Conservation (phyloP, 2,888 invertebrate species). For the Noctua pronuba region DNA sequence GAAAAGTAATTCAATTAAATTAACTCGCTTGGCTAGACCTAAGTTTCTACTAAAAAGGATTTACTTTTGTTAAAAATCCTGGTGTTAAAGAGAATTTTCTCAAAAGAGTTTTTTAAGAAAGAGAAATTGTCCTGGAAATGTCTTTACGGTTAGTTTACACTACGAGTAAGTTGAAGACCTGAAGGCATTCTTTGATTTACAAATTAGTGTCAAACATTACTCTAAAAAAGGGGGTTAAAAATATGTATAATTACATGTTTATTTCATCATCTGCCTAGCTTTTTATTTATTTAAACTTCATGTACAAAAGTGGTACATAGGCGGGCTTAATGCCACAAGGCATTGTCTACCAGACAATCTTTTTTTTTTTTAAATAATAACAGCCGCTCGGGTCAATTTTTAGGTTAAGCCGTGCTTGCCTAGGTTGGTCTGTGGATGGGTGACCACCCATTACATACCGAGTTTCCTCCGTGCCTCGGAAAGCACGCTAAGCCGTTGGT, state of each 20-base stretch:
- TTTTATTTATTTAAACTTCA: no score
- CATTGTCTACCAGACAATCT: no score
- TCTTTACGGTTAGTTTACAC: conserved; percentile 23
- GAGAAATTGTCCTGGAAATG: conserved; percentile 12
- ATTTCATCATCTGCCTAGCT: no score
- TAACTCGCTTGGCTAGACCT: conserved; percentile 36
- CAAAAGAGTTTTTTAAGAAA: conserved; percentile 28
- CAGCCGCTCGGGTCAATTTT: no score
- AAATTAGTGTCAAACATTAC: conserved; percentile 28
- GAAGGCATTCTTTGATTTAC: conserved; percentile 12
- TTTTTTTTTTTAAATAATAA: no score
- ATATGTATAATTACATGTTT: neutral
- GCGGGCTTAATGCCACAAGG: no score
- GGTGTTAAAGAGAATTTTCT: conserved; percentile 5
- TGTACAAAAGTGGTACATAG: no score
- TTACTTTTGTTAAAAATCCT: conserved; percentile 18
- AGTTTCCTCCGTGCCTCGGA: neutral
- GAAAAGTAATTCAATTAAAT: conserved; percentile 54
- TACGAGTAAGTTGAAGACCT: neutral
- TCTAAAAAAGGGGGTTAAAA: neutral
- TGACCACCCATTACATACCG: neutral
- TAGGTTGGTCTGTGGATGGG: neutral
- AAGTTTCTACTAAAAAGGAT: conserved; percentile 13
- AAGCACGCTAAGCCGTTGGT: neutral
- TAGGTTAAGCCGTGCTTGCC: neutral